Conservation (phyloP, 2,797 vertebrate genomes). For the Phrynocephalus forsythii region DNA sequence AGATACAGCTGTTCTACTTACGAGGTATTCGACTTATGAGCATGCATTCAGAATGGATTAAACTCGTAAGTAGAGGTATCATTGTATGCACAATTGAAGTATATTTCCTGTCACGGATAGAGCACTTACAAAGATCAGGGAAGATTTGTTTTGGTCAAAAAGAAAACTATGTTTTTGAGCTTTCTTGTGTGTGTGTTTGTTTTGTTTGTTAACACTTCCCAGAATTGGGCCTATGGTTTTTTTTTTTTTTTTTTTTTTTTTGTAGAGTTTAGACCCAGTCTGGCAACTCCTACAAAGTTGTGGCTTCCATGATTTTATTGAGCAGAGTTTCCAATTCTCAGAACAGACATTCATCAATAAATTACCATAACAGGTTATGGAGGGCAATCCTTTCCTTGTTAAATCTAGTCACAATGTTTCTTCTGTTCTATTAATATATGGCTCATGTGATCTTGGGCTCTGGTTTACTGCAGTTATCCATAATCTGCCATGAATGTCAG, state of each 20-base stretch:
- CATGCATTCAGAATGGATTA: too few species aligned
- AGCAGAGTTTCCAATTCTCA: background rate
- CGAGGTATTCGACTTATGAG: too few species aligned
- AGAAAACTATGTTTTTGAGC: background rate
- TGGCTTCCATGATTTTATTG: background rate
- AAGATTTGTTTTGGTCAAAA: background rate
- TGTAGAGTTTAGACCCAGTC: background rate
- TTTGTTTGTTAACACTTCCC: background rate
- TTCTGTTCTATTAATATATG: background rate
- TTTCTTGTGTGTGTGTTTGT: background rate
- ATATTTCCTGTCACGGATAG: background rate
- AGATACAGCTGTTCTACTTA: too few species aligned
- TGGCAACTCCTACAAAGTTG: background rate
- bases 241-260: background rate
- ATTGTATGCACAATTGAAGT: background rate
- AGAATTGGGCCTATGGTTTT: background rate
- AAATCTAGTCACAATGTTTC: background rate
- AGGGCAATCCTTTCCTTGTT: background rate
- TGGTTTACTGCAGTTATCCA: background rate
- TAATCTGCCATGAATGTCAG: too few species aligned
- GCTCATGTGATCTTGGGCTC: background rate
- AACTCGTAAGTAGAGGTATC: too few species aligned
- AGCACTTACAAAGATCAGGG: too few species aligned
- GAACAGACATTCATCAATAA: background rate
- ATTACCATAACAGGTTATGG: background rate